Evolutionary conservation across 2,888 invertebrate species (phyloP), one percentile per base, ranked within the genome.

Genomic region (Pristionchus mayeri): DNA sequence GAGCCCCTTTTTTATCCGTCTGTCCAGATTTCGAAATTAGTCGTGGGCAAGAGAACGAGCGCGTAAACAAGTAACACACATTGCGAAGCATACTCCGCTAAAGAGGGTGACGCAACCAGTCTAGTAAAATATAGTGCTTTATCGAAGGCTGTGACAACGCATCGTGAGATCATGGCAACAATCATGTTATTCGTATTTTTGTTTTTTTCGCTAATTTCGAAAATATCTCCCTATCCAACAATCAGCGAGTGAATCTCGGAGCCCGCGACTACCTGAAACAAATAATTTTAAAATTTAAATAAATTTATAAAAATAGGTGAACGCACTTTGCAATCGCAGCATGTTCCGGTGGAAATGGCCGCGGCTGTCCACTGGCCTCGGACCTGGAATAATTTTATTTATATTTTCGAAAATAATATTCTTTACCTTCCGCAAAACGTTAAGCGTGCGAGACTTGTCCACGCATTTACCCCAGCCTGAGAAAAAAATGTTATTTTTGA

Each of bases 381-480:
- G 40, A 71, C 71, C 71, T 71, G 44, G 21, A 71, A n/a, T 37
- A 40, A 3, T 9, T n/a, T n/a, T n/a, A 30, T 4, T 4, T 67
- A 40, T 18, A 34, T 34, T 34, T 18, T n/a, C 37, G 44, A 79
- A 40, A 63, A 34, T 44, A 44, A 40, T 54, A 40, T 3, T 0
- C 50, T n/a, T 86, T n/a, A 88, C 88, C 82, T 86, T 86, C 54
- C 87, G 76, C 52, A 92, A 84, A 3, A 92, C 91, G 81, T 92
- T 92, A 16, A 92, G 88, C 34, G 91, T 91, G 2, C 92, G 88
- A 71, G 90, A 91, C 78, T 90, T 88, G 84, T 92, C 92, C 75
- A 88, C 86, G 85, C 92, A 92, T n/a, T 87, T 85, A 24, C 92
- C 92, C 91, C 91, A 92, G 11, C 91, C 91, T 91, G 85, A 81